These are phyloP conservation scores for Scaptomyza hsui DNA, from an alignment of 1,140 invertebrate species.

Conservation along the genomic window DNA sequence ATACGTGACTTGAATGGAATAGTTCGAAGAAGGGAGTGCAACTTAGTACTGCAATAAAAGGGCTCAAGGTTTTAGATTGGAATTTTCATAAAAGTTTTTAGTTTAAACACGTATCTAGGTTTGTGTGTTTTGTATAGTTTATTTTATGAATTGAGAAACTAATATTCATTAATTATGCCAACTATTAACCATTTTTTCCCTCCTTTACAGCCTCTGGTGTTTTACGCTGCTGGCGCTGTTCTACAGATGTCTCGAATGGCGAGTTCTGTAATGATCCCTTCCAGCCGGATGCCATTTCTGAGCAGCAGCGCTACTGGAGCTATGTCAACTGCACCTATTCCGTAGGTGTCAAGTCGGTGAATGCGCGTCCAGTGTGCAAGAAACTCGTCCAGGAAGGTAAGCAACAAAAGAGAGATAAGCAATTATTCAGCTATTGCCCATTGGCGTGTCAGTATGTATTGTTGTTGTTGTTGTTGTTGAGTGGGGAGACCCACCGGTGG, in stretches of 20 bases:
- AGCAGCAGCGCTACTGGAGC: constrained; percentile 83
- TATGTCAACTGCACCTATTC: constrained; percentile 83
- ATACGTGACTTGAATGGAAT: constrained; percentile 12
- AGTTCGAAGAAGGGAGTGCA: background rate
- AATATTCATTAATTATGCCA: no score
- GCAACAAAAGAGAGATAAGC: constrained; percentile 25
- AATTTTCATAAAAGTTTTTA: background rate
- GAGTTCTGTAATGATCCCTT: constrained; percentile 84
- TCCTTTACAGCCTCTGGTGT: constrained; percentile 63
- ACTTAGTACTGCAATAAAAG: no score
- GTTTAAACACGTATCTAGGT: background rate
- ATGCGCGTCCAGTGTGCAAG: constrained; percentile 82
- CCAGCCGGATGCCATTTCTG: constrained; percentile 74
- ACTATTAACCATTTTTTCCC: background rate
- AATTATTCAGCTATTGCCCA: constrained; percentile 28
- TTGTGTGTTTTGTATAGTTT: background rate
- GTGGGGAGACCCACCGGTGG: constrained; percentile 44
- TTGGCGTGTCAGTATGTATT: constrained; percentile 40
- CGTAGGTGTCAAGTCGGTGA: constrained; percentile 73
- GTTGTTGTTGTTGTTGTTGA: constrained; percentile 43
- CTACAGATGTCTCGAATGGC: constrained; percentile 82
- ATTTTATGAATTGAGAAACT: no score
- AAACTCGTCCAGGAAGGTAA: constrained; percentile 83
- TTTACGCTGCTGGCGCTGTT: constrained; percentile 83
- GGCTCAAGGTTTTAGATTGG: background rate